Evolutionary conservation across 2,888 invertebrate species (phyloP), one percentile per base, ranked within the genome.

Genomic region (Lypha dubia): DNA sequence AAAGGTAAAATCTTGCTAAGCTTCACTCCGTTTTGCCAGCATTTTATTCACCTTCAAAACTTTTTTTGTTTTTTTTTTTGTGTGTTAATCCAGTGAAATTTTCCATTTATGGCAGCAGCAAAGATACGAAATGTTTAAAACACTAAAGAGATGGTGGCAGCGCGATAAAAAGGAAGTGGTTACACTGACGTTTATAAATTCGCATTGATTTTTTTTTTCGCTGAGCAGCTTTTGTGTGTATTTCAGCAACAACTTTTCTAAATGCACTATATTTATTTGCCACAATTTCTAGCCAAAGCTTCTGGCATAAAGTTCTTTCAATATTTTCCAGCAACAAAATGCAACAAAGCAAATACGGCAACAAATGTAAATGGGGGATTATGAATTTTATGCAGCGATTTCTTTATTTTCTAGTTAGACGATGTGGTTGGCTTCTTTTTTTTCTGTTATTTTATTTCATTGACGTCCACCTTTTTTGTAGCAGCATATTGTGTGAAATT

Each of bases 261-360:
- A 53, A 71, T 84, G 71, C 77, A 73, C n/a, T n/a, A 73, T 73
- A 56, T 79, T 63, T 80, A 49, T 62, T 73, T 71, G 67, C 79
- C 83, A 84, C 75, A 71, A 73, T 67, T 76, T 67, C 17, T 24
- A 63, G 70, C 74, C 75, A 82, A 73, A 53, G n/a, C 60, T 83
- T 79, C 82, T 71, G 79, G 80, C 80, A 73, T 46, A 58, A 84
- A 84, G 60, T 67, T 67, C 44, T 79, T 79, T 79, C 65, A 79
- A 74, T 79, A 60, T 51, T 75, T 79, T 49, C n/a, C 44, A 49
- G 22, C 32, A 56, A n/a, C n/a, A n/a, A n/a, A n/a, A n/a, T n/a
- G 17, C 46, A 68, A 38, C n/a, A 49, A 20, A n/a, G n/a, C n/a
- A 79, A 15, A 44, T 38, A 20, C 7, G 41, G 28, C 20, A 53